Evolutionary conservation across 2,113 vertebrate genomes (phyloP).

Genomic region (Bubo blakistoni): DNA sequence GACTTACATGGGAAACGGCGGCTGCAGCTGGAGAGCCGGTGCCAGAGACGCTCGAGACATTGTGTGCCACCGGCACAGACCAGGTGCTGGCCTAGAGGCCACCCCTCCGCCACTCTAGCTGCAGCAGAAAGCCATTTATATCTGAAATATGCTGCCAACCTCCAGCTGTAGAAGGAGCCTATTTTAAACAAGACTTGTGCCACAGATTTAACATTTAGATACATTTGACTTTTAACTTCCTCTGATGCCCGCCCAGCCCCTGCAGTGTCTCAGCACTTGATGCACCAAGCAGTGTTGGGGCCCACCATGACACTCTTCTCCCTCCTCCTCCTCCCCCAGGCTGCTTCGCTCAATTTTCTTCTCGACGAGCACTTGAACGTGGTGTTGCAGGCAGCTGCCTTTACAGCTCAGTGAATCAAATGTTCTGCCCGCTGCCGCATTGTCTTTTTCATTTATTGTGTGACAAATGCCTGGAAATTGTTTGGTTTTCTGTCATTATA

Average conservation of each 20-base stretch:
- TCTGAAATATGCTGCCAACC: accelerated
- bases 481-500: neutral
- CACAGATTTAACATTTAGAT: neutral
- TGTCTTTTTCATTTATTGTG: neutral
- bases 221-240: neutral
- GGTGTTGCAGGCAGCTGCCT: neutral
- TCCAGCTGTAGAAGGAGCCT: neutral
- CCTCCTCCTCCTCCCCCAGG: neutral
- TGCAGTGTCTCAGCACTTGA: neutral
- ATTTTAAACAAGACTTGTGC: neutral
- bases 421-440: neutral
- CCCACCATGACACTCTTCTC: neutral
- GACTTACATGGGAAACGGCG: accelerated
- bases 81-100: neutral
- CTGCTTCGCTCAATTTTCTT: accelerated
- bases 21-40: accelerated
- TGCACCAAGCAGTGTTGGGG: accelerated
- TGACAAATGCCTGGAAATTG: neutral
- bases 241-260: neutral
- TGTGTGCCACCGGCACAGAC: accelerated
- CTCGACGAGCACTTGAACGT: neutral
- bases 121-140: neutral
- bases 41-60: neutral
- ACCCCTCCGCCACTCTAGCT: neutral
- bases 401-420: neutral